Evolutionary conservation across 2,797 vertebrate species (phyloP).

Genomic region (Crenichthys baileyi): DNA sequence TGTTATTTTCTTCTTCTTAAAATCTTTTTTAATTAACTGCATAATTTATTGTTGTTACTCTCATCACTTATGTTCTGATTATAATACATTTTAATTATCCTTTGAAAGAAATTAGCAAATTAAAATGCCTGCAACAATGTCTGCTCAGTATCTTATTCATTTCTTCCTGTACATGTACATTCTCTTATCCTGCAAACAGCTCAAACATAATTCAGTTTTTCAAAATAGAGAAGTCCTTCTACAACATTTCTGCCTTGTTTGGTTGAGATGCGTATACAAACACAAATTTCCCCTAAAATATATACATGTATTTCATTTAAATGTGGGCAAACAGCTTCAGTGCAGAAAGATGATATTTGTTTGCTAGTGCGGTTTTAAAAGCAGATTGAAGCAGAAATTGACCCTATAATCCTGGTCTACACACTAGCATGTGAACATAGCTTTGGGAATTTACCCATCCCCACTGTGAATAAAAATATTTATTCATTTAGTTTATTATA

Average conservation of each 20-base stretch:
- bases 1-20: background rate
- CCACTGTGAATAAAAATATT: background rate
- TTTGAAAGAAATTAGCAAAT: background rate
- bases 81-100: background rate
- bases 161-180: too few species aligned
- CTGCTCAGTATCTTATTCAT: background rate
- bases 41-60: background rate
- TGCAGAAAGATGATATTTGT: background rate
- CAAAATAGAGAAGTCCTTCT: too few species aligned
- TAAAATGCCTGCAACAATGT: background rate
- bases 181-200: too few species aligned
- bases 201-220: too few species aligned
- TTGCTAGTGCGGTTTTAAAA: background rate
- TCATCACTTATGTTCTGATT: background rate
- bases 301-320: background rate
- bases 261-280: too few species aligned
- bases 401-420: background rate
- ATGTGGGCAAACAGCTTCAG: background rate
- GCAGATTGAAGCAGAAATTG: background rate
- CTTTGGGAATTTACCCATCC: background rate
- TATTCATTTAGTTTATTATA: too few species aligned
- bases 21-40: background rate
- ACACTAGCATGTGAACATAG: background rate
- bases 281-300: background rate
- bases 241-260: too few species aligned